Conservation (phyloP, 1,140 invertebrate genomes). For the Lamellibrachia luymesi region DNA sequence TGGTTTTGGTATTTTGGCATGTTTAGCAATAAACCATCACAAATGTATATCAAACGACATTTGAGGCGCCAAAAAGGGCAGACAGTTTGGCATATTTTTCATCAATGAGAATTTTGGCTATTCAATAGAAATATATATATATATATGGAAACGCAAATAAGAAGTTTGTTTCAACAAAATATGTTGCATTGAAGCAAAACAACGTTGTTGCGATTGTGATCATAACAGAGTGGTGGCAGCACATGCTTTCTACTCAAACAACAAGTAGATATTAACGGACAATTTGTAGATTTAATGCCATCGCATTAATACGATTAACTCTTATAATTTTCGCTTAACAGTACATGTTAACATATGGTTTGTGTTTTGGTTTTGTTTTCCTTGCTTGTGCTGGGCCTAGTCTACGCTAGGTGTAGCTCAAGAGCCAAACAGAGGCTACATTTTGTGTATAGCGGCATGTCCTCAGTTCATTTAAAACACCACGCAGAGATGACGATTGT, state of each 20-base stretch:
- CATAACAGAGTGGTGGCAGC: neutral
- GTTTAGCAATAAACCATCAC: neutral
- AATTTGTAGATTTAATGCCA: neutral
- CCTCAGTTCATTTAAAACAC: no score
- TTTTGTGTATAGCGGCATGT: neutral
- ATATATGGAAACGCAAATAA: no score
- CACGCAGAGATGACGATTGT: no score
- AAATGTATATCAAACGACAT: neutral
- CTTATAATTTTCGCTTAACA: neutral
- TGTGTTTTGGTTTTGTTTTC: neutral
- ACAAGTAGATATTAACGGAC: neutral
- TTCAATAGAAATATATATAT: no score
- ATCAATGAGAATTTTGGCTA: neutral
- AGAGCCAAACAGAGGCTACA: neutral
- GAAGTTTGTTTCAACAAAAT: neutral
- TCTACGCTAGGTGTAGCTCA: neutral
- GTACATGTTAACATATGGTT: neutral
- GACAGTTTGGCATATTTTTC: neutral
- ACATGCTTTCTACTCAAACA: neutral
- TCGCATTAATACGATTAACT: neutral
- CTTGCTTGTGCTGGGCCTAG: neutral
- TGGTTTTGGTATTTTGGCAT: neutral
- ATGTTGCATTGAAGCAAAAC: neutral
- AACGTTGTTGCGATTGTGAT: neutral
- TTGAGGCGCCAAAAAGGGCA: neutral